Base-by-base conservation (phyloP, 1,140 invertebrate species). In the Diorhabda carinulata region DNA sequence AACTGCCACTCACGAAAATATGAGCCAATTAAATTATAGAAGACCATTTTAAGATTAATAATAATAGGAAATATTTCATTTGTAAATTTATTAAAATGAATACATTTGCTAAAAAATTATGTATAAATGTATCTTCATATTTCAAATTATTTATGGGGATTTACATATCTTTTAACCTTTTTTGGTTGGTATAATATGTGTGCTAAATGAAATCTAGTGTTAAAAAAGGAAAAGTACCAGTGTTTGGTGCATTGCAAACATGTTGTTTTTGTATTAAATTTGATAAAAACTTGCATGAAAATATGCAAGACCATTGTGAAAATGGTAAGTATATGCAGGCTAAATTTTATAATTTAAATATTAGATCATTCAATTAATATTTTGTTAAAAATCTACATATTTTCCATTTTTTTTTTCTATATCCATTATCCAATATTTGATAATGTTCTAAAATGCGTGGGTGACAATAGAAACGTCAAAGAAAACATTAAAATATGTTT, bases 231-330 rank as follows among this genome's bases (percentile, higher is more conserved):
- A 8, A n/a, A n/a, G n/a, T 8, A 8, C 47, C 4, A 3, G 47
- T 52, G 47, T 52, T 8, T 52, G n/a, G 6, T 52, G 2, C n/a
- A 52, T 52, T 52, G 47, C n/a, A 52, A 52, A 52, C 6, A 52
- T 52, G 47, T 6, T 52, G 47, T 52, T 52, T 52, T 52, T 52
- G 47, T 52, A 52, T 52, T 6, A 8, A 8, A 52, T 52, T 52
- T 52, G 47, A 52, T 52, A 52, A 52, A 52, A 52, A 52, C 47
- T 52, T 52, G 47, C 47, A 52, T 52, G 6, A 70, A 74, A 75
- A 73, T 58, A 75, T 75, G 74, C 72, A 75, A 65, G 68, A 75
- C 70, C 66, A 73, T 56, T 44, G 60, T 43, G 66, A 71, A 70
- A 73, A 70, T 66, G 74, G 74, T 75, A 61, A 66, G 72, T 72